Conservation (phyloP, 1,140 invertebrate genomes). For the Solen grandis region DNA sequence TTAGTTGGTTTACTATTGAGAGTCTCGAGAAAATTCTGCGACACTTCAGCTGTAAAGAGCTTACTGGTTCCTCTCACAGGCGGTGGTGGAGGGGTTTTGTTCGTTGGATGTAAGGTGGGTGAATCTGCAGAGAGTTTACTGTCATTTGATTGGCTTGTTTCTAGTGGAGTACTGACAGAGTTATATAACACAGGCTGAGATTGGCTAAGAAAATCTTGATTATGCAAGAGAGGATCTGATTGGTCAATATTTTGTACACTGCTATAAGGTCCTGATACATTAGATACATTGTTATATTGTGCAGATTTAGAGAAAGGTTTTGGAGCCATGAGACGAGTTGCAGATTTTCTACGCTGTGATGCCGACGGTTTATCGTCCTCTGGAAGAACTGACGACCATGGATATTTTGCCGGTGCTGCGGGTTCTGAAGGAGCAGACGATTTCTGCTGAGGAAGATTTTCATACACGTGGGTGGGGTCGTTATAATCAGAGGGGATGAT, state of each 20-base stretch:
- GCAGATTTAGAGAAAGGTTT: constrained; percentile 70
- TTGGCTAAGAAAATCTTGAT: constrained; percentile 45
- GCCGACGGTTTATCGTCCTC: constrained; percentile 19
- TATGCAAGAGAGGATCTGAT: constrained; percentile 51
- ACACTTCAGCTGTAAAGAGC: constrained; percentile 14
- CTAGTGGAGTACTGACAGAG: constrained; percentile 13
- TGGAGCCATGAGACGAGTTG: constrained; percentile 62
- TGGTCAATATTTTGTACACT: constrained; percentile 42
- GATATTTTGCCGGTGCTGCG: constrained; percentile 13
- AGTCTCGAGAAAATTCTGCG: constrained; percentile 32
- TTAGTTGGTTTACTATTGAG: constrained; percentile 27
- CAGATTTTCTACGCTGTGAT: constrained; percentile 51
- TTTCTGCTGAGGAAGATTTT: constrained; percentile 63
- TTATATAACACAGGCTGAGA: constrained; percentile 18
- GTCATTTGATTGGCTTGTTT: constrained; percentile 49
- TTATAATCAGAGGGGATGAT: constrained; percentile 36
- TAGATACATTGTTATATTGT: constrained; percentile 53
- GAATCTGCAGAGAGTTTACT: constrained; percentile 31
- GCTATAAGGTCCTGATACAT: constrained; percentile 32
- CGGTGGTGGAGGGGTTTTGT: constrained; percentile 44
- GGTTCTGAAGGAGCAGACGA: constrained; percentile 6
- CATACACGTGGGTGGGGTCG: constrained; percentile 62
- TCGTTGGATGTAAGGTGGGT: constrained; percentile 16
- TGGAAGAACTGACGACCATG: constrained; percentile 41
- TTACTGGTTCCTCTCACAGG: constrained; percentile 52